Conservation (phyloP, 2,888 invertebrate species). For the Pseudanteris insignis region DNA sequence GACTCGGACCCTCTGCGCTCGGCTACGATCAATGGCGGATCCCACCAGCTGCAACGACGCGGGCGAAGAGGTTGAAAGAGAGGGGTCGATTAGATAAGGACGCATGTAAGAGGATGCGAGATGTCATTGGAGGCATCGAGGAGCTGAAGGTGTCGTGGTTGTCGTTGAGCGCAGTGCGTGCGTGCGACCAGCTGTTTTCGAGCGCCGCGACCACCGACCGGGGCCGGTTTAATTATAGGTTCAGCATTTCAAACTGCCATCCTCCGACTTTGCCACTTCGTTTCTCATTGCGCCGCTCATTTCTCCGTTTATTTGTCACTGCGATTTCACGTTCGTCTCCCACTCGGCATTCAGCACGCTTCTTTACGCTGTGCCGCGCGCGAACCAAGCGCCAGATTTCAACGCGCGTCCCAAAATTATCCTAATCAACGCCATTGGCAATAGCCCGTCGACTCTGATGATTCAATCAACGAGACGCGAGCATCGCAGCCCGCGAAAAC, state of each 20-base stretch:
- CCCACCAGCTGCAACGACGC: conserved; percentile 29
- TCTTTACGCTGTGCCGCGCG: no score
- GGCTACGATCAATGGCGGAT: conserved; percentile 30
- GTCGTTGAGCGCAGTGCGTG: conserved; percentile 23
- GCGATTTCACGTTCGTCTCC: no score
- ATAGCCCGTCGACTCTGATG: no score
- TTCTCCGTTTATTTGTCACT: neutral
- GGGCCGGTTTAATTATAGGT: conserved; percentile 27
- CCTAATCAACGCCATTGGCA: no score
- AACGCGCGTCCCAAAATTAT: no score
- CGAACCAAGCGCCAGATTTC: no score
- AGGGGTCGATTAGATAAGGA: conserved; percentile 20
- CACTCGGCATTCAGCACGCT: no score
- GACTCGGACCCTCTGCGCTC: conserved; percentile 20
- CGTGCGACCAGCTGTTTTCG: conserved; percentile 38
- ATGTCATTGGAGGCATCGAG: conserved; percentile 24
- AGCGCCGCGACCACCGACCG: conserved; percentile 28
- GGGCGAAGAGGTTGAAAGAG: conserved; percentile 31
- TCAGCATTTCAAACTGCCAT: conserved; percentile 10
- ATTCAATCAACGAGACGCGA: no score
- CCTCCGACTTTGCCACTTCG: neutral
- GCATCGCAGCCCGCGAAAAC: no score
- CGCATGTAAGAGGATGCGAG: conserved; percentile 20
- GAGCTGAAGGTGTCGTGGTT: conserved; percentile 28
- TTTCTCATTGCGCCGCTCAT: neutral